Evolutionary conservation across 2,113 vertebrate genomes (phyloP).

Genomic region (Hassar affinis): DNA sequence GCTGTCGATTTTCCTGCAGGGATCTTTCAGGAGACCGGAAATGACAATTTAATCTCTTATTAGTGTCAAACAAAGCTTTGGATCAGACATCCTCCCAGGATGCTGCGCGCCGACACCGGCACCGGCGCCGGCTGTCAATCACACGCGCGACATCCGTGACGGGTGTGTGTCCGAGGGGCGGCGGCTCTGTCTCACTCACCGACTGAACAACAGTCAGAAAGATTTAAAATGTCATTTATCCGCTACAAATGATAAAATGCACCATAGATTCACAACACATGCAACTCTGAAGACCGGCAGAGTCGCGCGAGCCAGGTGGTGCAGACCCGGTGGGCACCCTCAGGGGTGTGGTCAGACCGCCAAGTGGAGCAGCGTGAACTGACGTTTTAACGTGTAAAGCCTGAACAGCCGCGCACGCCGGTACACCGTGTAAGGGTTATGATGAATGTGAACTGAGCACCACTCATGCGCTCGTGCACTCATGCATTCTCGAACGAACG

Average conservation of each 20-base stretch:
- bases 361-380: too few species aligned
- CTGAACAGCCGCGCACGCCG: too few species aligned
- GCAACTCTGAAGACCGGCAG: background rate
- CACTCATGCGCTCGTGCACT: too few species aligned
- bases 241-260: too few species aligned
- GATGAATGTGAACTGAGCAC: too few species aligned
- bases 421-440: too few species aligned
- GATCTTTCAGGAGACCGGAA: background rate
- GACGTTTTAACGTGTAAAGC: too few species aligned
- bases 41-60: background rate
- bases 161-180: background rate
- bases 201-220: too few species aligned
- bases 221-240: too few species aligned
- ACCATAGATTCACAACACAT: background rate
- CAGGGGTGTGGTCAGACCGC: slow-evolving; percentile 22
- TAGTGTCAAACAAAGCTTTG: background rate
- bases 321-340: background rate
- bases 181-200: background rate
- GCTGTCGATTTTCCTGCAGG: background rate
- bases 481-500: too few species aligned
- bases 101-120: background rate
- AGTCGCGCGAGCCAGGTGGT: background rate
- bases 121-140: too few species aligned
- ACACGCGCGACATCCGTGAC: background rate
- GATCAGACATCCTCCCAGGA: slow-evolving; percentile 1